phyloP scores from a whole-genome alignment of 2,113 vertebrate genomes.

The Polypterus bichir region DNA sequence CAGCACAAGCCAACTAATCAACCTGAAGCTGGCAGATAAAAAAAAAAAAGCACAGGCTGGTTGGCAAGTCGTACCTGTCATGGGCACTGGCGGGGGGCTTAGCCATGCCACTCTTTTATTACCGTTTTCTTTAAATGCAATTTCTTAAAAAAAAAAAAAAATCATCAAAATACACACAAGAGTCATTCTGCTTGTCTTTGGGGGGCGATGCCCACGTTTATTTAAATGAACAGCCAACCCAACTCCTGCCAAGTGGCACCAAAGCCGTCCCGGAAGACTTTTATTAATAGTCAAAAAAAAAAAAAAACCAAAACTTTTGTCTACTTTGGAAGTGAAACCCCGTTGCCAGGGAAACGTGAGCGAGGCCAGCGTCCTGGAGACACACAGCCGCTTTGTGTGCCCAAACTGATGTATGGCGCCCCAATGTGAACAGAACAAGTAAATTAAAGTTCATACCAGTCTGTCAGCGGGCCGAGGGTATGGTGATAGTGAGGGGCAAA shows the following conservation, averaged over 20 bases:
- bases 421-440: no score
- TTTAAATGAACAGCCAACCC: slow-evolving; percentile 68
- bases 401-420: neutral
- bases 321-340: slow-evolving; percentile 73
- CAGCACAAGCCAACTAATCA: slow-evolving; percentile 10
- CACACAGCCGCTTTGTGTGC: slow-evolving; percentile 69
- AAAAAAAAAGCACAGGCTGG: no score
- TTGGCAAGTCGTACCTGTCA: no score
- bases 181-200: no score
- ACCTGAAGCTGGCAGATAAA: neutral
- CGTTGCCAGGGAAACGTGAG: slow-evolving; percentile 69
- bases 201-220: slow-evolving; percentile 17
- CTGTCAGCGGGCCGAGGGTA: no score
- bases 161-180: no score
- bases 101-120: no score
- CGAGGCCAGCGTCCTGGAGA: slow-evolving; percentile 64
- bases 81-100: no score
- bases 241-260: slow-evolving; percentile 68
- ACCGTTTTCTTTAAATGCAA: no score
- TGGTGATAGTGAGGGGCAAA: no score
- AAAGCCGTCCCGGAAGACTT: slow-evolving; percentile 76
- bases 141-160: no score
- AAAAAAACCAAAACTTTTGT: slow-evolving; percentile 63
- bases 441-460: no score
- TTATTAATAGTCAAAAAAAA: slow-evolving; percentile 62